phyloP scores from a whole-genome alignment of 2,797 vertebrate genomes.

The Graptemys geographica region DNA sequence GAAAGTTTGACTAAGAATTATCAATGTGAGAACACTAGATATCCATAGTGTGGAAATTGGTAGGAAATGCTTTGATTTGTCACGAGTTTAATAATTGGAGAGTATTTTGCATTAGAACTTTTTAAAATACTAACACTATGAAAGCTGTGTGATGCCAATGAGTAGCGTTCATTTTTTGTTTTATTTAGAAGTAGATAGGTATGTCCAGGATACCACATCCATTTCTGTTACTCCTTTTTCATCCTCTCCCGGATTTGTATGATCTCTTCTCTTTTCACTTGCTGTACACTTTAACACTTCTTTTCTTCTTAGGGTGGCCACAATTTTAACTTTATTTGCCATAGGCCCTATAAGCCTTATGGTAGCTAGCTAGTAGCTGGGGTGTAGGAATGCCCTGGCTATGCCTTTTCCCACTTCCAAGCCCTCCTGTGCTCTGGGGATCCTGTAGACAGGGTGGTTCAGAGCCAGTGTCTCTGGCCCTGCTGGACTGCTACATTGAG shows the following conservation, averaged over 20 bases:
- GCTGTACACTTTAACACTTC: background rate
- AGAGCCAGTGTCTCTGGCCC: background rate
- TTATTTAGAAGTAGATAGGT: background rate
- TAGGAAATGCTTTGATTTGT: background rate
- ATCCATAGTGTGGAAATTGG: background rate
- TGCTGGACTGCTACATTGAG: background rate
- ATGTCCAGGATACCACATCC: background rate
- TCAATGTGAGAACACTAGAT: background rate
- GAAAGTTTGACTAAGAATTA: background rate
- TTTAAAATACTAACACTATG: background rate
- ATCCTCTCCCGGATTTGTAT: background rate
- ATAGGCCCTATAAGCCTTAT: background rate
- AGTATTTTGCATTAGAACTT: background rate
- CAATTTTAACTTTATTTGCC: background rate
- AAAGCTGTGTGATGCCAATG: background rate
- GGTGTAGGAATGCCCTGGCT: background rate
- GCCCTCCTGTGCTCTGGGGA: background rate
- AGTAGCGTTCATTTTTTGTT: background rate
- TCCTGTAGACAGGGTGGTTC: background rate
- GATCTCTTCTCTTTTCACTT: background rate
- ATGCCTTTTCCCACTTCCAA: background rate
- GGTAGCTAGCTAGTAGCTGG: fast-evolving
- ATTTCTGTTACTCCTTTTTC: background rate
- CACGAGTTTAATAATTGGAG: background rate
- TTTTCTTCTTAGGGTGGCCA: background rate